Percentiles rank a stretch among this genome's conserved stretches.
These are phyloP conservation scores for Scrobipalpa costella DNA, from an alignment of 2,888 invertebrate genomes.

Conservation along the genomic window DNA sequence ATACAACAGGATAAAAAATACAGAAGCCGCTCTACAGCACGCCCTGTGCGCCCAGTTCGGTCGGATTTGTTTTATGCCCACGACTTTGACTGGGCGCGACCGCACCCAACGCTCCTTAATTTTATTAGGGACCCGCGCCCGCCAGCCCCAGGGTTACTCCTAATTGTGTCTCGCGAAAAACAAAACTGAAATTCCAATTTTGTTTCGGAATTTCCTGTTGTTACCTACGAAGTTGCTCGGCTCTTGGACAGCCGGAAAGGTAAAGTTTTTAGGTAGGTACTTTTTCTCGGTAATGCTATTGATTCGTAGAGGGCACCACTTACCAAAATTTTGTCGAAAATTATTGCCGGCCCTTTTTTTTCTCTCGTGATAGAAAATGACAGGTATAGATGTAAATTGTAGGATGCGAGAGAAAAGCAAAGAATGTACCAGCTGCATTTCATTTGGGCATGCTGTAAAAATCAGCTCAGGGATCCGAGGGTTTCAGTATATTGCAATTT, in stretches of 20 bases:
- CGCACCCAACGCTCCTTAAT: constrained; percentile 74
- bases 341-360: too few relatives aligned
- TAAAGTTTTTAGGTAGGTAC: background rate
- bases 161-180: constrained; percentile 76
- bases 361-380: too few relatives aligned
- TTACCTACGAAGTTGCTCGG: background rate
- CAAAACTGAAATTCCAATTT: constrained; percentile 69
- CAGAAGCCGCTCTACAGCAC: constrained; percentile 46
- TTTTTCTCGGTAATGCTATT: background rate
- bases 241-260: background rate
- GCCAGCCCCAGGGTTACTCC: constrained; percentile 66
- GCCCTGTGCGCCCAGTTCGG: constrained; percentile 48
- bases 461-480: too few relatives aligned
- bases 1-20: too few relatives aligned
- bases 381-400: too few relatives aligned
- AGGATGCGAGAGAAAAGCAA: too few relatives aligned
- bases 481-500: too few relatives aligned
- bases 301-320: too few relatives aligned
- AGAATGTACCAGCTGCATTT: too few relatives aligned
- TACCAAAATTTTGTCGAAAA: too few relatives aligned
- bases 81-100: constrained; percentile 72
- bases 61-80: constrained; percentile 78
- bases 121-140: constrained; percentile 73
- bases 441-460: too few relatives aligned
- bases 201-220: constrained; percentile 39